Evolutionary conservation across 53 echinoderm and acorn worm genomes (phyloP).

Genomic region (Apostichopus leukothele): DNA sequence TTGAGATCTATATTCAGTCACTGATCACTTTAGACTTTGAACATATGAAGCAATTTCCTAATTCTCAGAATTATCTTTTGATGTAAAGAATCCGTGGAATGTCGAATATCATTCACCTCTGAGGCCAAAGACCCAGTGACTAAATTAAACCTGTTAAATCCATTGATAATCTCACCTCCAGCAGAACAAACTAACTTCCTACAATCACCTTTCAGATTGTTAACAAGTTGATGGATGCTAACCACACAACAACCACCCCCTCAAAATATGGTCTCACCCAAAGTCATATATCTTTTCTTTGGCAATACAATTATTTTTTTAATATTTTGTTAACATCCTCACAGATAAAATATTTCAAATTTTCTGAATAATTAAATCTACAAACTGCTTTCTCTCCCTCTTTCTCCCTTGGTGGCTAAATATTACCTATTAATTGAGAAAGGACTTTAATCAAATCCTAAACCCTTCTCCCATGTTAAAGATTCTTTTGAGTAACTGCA

Average conservation of each 20-base stretch:
- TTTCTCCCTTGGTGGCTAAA: too few relatives aligned
- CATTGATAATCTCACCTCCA: background rate
- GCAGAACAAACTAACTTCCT: background rate
- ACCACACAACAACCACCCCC: background rate
- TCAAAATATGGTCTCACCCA: background rate
- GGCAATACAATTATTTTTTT: too few relatives aligned
- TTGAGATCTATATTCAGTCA: background rate
- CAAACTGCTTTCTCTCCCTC: too few relatives aligned
- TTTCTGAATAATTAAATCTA: too few relatives aligned
- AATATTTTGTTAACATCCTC: too few relatives aligned
- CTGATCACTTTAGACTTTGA: background rate
- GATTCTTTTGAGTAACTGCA: background rate
- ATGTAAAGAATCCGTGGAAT: slow-evolving; percentile 15
- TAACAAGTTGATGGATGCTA: background rate
- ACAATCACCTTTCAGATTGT: background rate
- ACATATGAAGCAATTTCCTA: background rate
- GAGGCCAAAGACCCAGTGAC: background rate
- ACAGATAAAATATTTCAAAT: too few relatives aligned
- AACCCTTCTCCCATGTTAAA: background rate
- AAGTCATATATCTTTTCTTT: too few relatives aligned
- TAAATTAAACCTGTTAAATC: background rate
- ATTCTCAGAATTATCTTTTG: background rate
- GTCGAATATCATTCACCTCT: slow-evolving; percentile 19
- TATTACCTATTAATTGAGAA: too few relatives aligned
- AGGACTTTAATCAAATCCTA: background rate